Evolutionary conservation across 2,113 vertebrate genomes (phyloP).

Genomic region (Eulacestoma nigropectus): DNA sequence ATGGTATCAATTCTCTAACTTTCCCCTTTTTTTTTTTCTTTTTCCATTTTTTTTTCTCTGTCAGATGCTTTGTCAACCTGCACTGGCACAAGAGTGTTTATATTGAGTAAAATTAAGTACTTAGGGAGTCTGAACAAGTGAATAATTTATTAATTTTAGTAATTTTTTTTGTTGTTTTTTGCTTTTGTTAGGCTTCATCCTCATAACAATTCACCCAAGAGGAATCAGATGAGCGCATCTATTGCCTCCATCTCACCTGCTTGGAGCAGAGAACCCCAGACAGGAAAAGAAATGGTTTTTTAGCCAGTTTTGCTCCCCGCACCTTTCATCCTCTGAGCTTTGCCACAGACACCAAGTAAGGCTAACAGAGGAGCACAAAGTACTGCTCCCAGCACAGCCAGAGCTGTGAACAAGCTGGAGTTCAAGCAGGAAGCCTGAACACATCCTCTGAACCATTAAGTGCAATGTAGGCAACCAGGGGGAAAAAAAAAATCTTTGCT

Average conservation of each 20-base stretch:
- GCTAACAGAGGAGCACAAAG: background rate
- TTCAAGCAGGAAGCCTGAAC: background rate
- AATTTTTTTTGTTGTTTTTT: background rate
- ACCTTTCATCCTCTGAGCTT: background rate
- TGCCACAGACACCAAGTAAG: background rate
- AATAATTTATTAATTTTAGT: background rate
- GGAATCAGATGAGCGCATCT: background rate
- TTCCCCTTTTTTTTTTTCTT: background rate
- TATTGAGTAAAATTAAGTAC: background rate
- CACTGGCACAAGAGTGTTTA: background rate
- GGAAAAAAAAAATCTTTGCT: background rate
- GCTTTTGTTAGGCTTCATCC: background rate
- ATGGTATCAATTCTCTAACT: conserved; percentile 6
- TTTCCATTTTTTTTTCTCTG: too few species aligned
- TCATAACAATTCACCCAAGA: background rate
- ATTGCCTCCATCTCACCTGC: background rate
- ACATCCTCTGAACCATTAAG: background rate
- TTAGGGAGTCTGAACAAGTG: background rate
- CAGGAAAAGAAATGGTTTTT: background rate
- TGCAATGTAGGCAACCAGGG: background rate
- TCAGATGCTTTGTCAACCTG: background rate
- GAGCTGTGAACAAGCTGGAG: background rate
- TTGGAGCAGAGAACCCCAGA: background rate
- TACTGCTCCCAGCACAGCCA: background rate
- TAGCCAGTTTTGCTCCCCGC: background rate